Percentiles rank a stretch among this genome's conserved stretches.
phyloP scores from a whole-genome alignment of 2,113 vertebrate genomes.

The Calyptommatus sinebrachiatus region DNA sequence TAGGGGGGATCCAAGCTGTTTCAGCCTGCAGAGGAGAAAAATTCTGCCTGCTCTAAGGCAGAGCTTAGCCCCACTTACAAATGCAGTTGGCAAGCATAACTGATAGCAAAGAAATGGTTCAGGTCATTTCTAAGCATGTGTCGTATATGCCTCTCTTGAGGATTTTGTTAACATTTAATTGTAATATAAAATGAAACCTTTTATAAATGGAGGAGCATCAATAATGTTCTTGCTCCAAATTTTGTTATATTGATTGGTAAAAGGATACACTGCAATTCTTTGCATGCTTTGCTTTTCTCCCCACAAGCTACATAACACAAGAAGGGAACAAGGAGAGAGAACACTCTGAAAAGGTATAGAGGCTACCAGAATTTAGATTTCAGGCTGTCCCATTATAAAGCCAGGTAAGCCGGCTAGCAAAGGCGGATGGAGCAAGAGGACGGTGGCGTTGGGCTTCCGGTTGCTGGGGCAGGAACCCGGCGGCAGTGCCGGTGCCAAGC shows the following conservation, averaged over 20 bases:
- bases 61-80: slow-evolving; percentile 50
- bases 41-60: slow-evolving; percentile 41
- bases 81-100: slow-evolving; percentile 17
- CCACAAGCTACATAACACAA: no score
- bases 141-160: slow-evolving; percentile 25
- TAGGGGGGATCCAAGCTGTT: slow-evolving; percentile 37
- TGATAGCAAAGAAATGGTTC: neutral
- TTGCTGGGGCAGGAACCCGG: no score
- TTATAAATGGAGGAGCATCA: slow-evolving; percentile 19
- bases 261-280: no score
- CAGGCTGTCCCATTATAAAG: no score
- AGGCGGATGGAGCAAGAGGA: no score
- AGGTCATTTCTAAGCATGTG: slow-evolving; percentile 26
- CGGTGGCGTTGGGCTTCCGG: neutral
- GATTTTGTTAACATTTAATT: slow-evolving; percentile 35
- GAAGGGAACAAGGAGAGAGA: no score
- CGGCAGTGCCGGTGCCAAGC: neutral
- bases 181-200: no score
- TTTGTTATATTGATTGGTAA: slow-evolving; percentile 8
- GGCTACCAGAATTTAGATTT: no score
- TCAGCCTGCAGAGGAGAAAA: slow-evolving; percentile 56
- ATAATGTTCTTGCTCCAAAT: slow-evolving; percentile 7
- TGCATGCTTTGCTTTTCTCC: no score
- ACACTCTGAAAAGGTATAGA: no score
- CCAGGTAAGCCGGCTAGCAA: neutral